phyloP scores from a whole-genome alignment of 1,140 invertebrate genomes.

The Musca domestica region DNA sequence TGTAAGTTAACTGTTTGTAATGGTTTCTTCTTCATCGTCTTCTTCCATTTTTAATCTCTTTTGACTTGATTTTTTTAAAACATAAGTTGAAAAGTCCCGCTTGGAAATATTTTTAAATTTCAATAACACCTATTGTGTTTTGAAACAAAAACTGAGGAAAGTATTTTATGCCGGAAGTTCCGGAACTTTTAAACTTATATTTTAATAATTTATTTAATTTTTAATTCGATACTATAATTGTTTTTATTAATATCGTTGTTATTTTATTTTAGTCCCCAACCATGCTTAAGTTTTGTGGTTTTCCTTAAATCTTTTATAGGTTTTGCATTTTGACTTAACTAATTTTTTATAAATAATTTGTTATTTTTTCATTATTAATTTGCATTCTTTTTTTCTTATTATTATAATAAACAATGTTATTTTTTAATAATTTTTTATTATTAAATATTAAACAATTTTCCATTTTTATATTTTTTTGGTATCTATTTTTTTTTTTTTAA shows the following conservation, averaged over 20 bases:
- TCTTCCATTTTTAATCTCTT: not conserved
- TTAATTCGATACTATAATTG: not conserved
- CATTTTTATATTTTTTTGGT: not conserved
- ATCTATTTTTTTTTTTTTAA: not conserved
- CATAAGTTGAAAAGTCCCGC: too few species aligned
- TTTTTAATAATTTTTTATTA: conserved; percentile 11
- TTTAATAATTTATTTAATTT: conserved; percentile 1
- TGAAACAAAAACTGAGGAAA: too few species aligned
- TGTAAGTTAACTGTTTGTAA: conserved; percentile 19
- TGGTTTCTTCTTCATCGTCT: conserved; percentile 1
- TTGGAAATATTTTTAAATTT: not conserved
- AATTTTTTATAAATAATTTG: too few species aligned
- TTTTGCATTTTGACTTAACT: not conserved
- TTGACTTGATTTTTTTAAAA: not conserved
- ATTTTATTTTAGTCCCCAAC: conserved; percentile 21
- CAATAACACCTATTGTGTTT: too few species aligned
- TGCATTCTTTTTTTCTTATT: too few species aligned
- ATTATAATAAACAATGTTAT: not conserved
- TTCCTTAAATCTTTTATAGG: conserved; percentile 5
- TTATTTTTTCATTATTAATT: too few species aligned
- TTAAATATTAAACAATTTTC: conserved; percentile 8
- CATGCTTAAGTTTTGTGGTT: conserved; percentile 15
- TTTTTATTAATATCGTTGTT: conserved; percentile 18
- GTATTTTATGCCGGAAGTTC: too few species aligned
- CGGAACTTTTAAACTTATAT: not conserved